Evolutionary conservation across 2,797 vertebrate genomes (phyloP), one percentile per base, ranked within the genome.

Genomic region (Enteromius afrohamiltoni): DNA sequence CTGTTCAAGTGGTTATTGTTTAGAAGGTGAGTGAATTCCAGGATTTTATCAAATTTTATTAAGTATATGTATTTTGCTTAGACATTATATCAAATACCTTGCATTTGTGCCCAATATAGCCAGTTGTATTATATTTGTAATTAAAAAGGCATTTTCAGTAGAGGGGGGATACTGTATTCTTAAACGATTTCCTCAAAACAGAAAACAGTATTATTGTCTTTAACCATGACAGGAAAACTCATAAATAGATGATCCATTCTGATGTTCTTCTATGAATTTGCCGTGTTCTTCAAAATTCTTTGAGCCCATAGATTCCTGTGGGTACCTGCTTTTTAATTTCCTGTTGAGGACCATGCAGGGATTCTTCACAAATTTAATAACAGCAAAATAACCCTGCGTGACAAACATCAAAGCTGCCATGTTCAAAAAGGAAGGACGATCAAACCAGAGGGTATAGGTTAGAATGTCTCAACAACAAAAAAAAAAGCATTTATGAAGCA

Each of bases 291-390:
- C 45, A 14, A 21, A 26, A 58, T 51, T 73, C 83, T 86, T 86
- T 85, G 68, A 88, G 86, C 77, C 83, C 79, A 29, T 11, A 21
- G 23, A 73, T 79, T 80, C 69, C 71, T 83, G 68, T 79, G 80
- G 79, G 71, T 83, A 89, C 90, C 83, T 88, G 68, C 58, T 42
- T 77, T 90, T 92, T 88, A 47, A 94, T 93, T 94, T 94, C 91
- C 94, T 93, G 91, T 37, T 7, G 86, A 82, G 79, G 85, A 73
- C 88, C 85, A 82, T 86, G 86, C 53, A 53, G 58, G 65, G 87
- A 80, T 82, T 77, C 79, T 83, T 90, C 89, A 91, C 84, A 80
- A 79, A 71, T 89, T 88, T 87, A 92, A 92, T 91, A 90, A 91
- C 85, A 86, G 87, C 31, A 65, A 83, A 90, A 87, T 85, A 91